Percentiles rank a stretch among this genome's conserved stretches.
phyloP scores from a whole-genome alignment of 1,140 invertebrate genomes.

The Ips typographus region DNA sequence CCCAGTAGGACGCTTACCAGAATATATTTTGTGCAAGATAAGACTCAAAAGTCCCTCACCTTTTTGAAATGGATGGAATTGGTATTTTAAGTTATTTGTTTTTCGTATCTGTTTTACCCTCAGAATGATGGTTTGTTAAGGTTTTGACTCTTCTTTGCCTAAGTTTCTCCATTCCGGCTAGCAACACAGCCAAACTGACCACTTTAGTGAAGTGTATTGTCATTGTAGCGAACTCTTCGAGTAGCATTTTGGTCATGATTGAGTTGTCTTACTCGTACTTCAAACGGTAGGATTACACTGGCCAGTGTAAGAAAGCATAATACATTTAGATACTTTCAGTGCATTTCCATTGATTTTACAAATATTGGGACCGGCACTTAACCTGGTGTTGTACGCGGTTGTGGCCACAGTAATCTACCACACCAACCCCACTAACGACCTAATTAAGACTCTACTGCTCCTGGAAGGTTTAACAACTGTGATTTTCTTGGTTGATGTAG shows the following conservation, averaged over 20 bases:
- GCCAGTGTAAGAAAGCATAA: too few relatives aligned
- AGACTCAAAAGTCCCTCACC: constrained; percentile 12
- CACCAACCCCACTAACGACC: background rate
- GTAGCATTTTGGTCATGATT: too few relatives aligned
- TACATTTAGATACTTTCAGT: background rate
- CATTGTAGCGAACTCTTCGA: too few relatives aligned
- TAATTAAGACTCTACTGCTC: background rate
- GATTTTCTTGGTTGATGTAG: constrained; percentile 20
- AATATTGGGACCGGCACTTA: background rate
- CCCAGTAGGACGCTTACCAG: too few relatives aligned
- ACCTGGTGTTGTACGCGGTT: too few relatives aligned
- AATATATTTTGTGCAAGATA: constrained; percentile 16
- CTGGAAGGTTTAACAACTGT: constrained; percentile 14
- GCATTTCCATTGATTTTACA: background rate
- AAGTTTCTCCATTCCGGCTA: too few relatives aligned
- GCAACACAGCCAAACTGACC: too few relatives aligned
- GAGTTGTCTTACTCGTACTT: constrained; percentile 2
- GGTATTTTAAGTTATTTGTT: background rate
- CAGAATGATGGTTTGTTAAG: background rate
- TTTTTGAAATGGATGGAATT: constrained; percentile 27
- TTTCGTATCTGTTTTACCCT: background rate
- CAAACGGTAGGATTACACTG: constrained; percentile 5
- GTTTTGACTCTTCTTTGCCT: too few relatives aligned
- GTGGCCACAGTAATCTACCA: constrained; percentile 3
- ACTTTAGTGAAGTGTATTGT: too few relatives aligned